phyloP scores from a whole-genome alignment of 2,113 vertebrate genomes.

The Oreochromis spilurus region DNA sequence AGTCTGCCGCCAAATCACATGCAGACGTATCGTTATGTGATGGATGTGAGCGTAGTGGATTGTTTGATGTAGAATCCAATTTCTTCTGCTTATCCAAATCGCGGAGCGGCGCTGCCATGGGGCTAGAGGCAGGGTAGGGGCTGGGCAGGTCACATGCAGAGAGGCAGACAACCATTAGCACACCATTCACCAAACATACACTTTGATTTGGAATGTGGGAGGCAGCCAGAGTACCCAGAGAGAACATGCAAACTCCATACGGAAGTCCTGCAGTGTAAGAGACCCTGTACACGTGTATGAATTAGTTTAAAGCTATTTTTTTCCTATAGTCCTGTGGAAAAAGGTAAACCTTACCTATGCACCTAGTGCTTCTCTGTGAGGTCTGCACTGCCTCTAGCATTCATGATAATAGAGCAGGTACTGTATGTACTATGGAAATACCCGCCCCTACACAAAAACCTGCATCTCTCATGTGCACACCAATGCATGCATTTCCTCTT shows the following conservation, averaged over 20 bases:
- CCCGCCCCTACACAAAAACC: not conserved
- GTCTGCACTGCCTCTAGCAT: not conserved
- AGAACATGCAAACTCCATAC: not conserved
- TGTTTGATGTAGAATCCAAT: not conserved
- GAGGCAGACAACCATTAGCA: not conserved
- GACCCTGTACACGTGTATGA: not conserved
- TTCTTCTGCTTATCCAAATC: not conserved
- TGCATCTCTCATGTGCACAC: not conserved
- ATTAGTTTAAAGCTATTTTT: not conserved
- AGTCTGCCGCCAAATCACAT: not conserved
- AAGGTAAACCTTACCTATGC: not conserved
- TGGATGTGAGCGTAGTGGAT: not conserved
- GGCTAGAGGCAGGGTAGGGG: not conserved
- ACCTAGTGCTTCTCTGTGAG: not conserved
- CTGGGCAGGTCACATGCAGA: accelerated
- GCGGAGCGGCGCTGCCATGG: not conserved
- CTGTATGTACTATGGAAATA: not conserved
- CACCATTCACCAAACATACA: not conserved
- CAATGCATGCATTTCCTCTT: not conserved
- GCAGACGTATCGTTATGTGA: not conserved
- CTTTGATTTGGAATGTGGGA: not conserved
- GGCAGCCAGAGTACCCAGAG: not conserved
- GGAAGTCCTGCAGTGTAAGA: not conserved
- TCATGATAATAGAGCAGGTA: not conserved
- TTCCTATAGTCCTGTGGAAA: accelerated